phyloP scores from a whole-genome alignment of 1,140 invertebrate genomes.

The Trichonephila inaurata region DNA sequence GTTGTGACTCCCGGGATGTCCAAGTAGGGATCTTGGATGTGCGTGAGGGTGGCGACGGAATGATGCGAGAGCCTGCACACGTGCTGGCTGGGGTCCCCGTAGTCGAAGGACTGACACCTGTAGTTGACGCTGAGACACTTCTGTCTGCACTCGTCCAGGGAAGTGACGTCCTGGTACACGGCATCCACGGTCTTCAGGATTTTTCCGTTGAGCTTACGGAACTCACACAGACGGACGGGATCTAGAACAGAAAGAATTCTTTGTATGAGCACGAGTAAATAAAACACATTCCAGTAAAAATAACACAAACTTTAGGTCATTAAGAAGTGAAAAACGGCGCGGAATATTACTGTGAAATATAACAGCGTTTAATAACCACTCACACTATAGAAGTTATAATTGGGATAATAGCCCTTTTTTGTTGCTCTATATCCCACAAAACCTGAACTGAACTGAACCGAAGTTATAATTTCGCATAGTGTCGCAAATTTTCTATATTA shows the following conservation, averaged over 20 bases:
- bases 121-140: conserved; percentile 92
- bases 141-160: conserved; percentile 90
- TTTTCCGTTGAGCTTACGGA: conserved; percentile 91
- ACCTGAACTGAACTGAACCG: too few species aligned
- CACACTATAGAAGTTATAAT: too few species aligned
- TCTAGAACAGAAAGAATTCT: conserved; percentile 72
- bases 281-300: too few species aligned
- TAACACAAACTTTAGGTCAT: too few species aligned
- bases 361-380: too few species aligned
- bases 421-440: too few species aligned
- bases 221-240: conserved; percentile 87
- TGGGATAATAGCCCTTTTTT: too few species aligned
- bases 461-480: too few species aligned
- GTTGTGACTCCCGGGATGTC: conserved; percentile 91
- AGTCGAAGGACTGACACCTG: conserved; percentile 95
- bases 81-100: conserved; percentile 93
- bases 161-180: conserved; percentile 91
- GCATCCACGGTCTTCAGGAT: conserved; percentile 97
- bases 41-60: conserved; percentile 90
- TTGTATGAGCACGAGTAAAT: too few species aligned
- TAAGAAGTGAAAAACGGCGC: too few species aligned
- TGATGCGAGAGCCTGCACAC: conserved; percentile 95
- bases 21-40: conserved; percentile 92
- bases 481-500: too few species aligned
- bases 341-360: too few species aligned